Conservation (phyloP, 1,140 invertebrate species). For the Philotrypesis tridentata region DNA sequence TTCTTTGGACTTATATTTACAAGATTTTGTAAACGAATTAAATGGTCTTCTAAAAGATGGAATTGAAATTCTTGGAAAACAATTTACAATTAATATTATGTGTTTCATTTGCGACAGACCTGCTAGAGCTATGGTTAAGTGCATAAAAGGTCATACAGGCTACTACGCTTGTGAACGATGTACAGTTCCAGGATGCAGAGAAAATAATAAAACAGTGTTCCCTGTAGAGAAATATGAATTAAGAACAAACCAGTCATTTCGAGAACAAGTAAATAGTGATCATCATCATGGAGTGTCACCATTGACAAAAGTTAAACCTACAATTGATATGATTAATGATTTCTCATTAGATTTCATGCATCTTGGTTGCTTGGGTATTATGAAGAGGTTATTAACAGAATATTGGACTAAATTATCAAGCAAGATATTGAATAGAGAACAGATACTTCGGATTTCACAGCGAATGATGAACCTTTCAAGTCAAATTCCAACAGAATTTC, state of each 20-base stretch:
- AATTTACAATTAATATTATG: conserved; percentile 30
- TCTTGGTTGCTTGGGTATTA: not conserved
- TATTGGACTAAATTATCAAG: not conserved
- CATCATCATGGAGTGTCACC: too few species aligned
- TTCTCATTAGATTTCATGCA: not conserved
- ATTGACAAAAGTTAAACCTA: too few species aligned
- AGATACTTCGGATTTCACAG: not conserved
- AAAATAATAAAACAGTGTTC: conserved; percentile 25
- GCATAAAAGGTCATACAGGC: conserved; percentile 44
- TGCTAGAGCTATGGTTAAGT: conserved; percentile 47
- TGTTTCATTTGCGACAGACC: conserved; percentile 51
- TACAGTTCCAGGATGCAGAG: conserved; percentile 21
- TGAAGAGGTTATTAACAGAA: not conserved
- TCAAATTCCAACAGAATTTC: not conserved
- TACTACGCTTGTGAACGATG: conserved; percentile 51
- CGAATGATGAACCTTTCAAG: not conserved
- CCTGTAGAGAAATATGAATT: not conserved
- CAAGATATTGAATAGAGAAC: not conserved
- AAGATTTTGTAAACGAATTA: conserved; percentile 47
- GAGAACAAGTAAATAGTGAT: too few species aligned
- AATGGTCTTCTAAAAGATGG: conserved; percentile 41
- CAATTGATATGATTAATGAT: not conserved
- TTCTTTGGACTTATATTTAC: conserved; percentile 28
- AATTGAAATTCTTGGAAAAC: conserved; percentile 21
- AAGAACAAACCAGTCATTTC: not conserved